These are phyloP conservation scores for Idaea biselata DNA, from an alignment of 2,888 invertebrate genomes.

Conservation along the genomic window DNA sequence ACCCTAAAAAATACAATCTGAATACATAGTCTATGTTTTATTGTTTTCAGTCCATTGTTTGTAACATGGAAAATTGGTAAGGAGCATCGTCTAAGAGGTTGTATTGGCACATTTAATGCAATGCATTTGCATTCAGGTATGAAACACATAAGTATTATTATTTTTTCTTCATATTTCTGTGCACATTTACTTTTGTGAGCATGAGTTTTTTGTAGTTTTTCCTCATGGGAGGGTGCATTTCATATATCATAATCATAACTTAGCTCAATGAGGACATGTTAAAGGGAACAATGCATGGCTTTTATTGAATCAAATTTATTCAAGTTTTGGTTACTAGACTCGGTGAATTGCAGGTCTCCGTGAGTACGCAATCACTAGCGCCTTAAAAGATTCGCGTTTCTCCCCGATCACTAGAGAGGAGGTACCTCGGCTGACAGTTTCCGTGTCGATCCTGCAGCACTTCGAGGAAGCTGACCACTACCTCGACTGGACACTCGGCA, in stretches of 20 bases:
- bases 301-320: neutral
- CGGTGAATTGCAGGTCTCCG: constrained; percentile 84
- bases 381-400: constrained; percentile 98
- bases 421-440: constrained; percentile 94
- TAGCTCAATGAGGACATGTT: no score
- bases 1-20: no score
- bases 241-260: no score
- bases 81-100: constrained; percentile 96
- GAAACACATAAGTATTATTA: constrained; percentile 8
- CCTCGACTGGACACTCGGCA: constrained; percentile 98
- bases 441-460: constrained; percentile 96
- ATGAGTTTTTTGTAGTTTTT: no score
- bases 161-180: neutral
- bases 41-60: constrained; percentile 92
- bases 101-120: constrained; percentile 99
- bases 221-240: no score
- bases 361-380: constrained; percentile 98
- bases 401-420: constrained; percentile 97
- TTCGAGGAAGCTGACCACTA: constrained; percentile 98
- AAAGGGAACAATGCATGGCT: no score
- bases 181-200: no score
- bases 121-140: constrained; percentile 94
- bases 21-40: neutral
- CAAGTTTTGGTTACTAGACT: neutral
- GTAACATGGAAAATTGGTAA: constrained; percentile 99